Base-by-base conservation (phyloP, 2,797 vertebrate species). In the Chloroceryle inda region DNA sequence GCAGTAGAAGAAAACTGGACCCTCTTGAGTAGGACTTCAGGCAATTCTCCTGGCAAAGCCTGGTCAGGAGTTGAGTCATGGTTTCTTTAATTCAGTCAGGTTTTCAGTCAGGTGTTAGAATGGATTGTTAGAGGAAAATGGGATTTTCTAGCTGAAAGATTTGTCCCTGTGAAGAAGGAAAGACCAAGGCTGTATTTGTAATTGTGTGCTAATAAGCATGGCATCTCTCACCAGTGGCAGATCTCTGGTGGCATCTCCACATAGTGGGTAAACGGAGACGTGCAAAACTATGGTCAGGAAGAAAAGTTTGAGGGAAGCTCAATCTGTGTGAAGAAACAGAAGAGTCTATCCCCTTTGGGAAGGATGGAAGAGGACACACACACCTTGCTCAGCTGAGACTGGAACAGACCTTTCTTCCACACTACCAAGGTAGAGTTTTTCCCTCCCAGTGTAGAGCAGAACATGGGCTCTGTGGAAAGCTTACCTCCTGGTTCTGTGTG, bases 111-210 rank as follows among this genome's bases (percentile, higher is more conserved):
- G 45, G 23, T 24, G 19, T 1, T 58, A 11, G 49, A 45, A 80
- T 0, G 3, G 26, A 5, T 20, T n/a, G 38, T 17, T 72, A 53
- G 61, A 83, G 37, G 55, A 10, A 61, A 75, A 47, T 10, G 49
- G 11, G 4, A 13, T 63, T 69, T 91, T 77, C 56, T 56, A 33
- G 15, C 49, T 21, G 52, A 5, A n/a, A 56, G 40, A 12, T 52
- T 75, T 73, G 35, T 55, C 11, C 38, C 26, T 53, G n/a, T 29
- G 55, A 35, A 62, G 59, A 49, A 31, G 40, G 21, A 37, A 72
- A 53, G 19, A 4, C 23, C 0, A 0, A 63, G 24, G 69, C 15
- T 18, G 5, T 5, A 6, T 52, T n/a, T 59, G 23, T 18, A 13
- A 18, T 10, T 17, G 21, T 9, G 35, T 56, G 59, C 63, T 68